These are phyloP conservation scores for Amorpha juglandis DNA, from an alignment of 2,888 invertebrate genomes.

Conservation along the genomic window DNA sequence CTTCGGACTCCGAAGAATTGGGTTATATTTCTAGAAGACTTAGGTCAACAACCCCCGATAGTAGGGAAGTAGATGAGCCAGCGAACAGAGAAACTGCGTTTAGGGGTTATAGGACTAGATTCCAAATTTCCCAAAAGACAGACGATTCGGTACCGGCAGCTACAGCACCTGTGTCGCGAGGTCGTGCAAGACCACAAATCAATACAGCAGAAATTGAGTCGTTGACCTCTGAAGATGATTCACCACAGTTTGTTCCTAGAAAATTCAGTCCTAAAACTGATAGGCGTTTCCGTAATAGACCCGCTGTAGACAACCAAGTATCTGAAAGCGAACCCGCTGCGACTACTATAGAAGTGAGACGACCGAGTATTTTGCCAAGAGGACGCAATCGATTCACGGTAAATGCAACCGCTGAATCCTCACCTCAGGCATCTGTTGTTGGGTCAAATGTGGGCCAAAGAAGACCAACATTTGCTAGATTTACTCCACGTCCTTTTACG, in stretches of 20 bases:
- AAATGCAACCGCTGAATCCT: slow-evolving; percentile 57
- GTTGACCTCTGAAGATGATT: slow-evolving; percentile 79
- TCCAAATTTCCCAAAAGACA: slow-evolving; percentile 45
- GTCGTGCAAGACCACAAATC: slow-evolving; percentile 63
- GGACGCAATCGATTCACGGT: slow-evolving; percentile 66
- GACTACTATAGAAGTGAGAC: slow-evolving; percentile 68
- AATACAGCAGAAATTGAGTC: slow-evolving; percentile 80
- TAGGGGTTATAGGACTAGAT: slow-evolving; percentile 60
- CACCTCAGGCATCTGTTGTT: slow-evolving; percentile 45
- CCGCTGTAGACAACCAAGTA: slow-evolving; percentile 54
- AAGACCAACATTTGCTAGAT: slow-evolving; percentile 69
- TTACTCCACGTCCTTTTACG: slow-evolving; percentile 75
- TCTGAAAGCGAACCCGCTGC: slow-evolving; percentile 74
- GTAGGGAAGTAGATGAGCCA: slow-evolving; percentile 63
- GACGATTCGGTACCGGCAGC: slow-evolving; percentile 73
- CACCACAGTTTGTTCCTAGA: slow-evolving; percentile 57
- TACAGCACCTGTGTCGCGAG: slow-evolving; percentile 65
- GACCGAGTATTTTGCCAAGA: slow-evolving; percentile 62
- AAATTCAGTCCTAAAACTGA: slow-evolving; percentile 49
- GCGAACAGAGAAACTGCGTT: slow-evolving; percentile 44
- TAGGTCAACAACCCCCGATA: slow-evolving; percentile 79
- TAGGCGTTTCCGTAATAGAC: slow-evolving; percentile 53
- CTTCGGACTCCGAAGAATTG: slow-evolving; percentile 63
- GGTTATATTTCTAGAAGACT: slow-evolving; percentile 63
- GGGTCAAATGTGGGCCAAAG: slow-evolving; percentile 52